Evolutionary conservation across 2,797 vertebrate genomes (phyloP), one percentile per base, ranked within the genome.

Genomic region (Hydrocynus forskahlii): DNA sequence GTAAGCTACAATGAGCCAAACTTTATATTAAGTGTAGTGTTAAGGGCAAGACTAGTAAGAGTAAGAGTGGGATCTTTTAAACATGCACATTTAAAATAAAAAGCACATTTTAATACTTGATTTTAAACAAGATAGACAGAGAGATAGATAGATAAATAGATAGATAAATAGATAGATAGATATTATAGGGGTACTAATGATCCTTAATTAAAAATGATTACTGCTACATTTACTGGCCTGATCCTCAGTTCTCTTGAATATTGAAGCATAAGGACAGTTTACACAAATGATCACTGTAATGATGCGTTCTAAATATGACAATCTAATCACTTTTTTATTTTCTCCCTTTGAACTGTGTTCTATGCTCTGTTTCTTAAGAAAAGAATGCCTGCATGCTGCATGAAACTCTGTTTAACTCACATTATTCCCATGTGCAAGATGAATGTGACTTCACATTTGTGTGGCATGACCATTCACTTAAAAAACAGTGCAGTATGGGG

Each of bases 371-470:
- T 75, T 70, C 54, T 64, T 54, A 71, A 78, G 64, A 75, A 40
- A 40, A 35, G 83, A 85, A 82, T n/a, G 76, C 89, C 78, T 90
- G 89, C 89, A 89, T 89, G 90, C 86, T 91, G 88, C 87, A 90
- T 85, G 87, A 80, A 81, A 74, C 80, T 80, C 23, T 59, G 70
- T 72, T 66, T 80, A 29, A 19, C 10, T 80, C 69, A 64, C 62
- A 80, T 52, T 75, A 21, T 45, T 54, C 78, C 48, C 79, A 68
- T 63, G 48, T 83, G 21, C 57, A 81, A 40, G 45, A 64, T 19
- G 19, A 79, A 71, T 82, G 38, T 43, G 16, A 54, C n/a, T 71
- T 23, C 14, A 50, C 68, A 23, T 1, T 23, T 48, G 35, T 35
- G 35, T 35, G 35, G 2, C 35, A 7, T 14, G 7, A 21, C 17